Evolutionary conservation across 2,113 vertebrate genomes (phyloP), one percentile per base, ranked within the genome.

Genomic region (Nerophis ophidion): DNA sequence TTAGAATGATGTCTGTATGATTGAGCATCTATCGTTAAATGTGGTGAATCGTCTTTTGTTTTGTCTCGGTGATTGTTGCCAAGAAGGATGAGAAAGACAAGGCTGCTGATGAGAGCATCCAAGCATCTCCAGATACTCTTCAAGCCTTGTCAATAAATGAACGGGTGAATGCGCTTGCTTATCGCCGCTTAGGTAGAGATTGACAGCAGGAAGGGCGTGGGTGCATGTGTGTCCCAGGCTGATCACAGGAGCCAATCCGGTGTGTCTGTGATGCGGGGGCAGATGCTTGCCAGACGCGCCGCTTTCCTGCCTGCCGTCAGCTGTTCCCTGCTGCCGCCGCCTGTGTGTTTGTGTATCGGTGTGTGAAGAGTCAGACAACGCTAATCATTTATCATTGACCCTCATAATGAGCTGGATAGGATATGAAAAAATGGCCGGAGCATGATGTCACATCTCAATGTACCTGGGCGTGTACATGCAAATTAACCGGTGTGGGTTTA

Each of bases 301-400:
- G 38, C 38, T 56, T 47, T 55, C 67, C 61, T 44, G 60, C 67
- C 59, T 48, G 42, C 19, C 13, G 8, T 65, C 68, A 71, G 68
- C 76, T 75, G 60, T 67, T 56, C 49, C 40, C 49, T 46, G 46
- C 48, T 65, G 63, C 6, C 63, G 44, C 46, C 60, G 46, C 45
- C 42, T 70, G 66, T 63, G 56, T 57, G 73, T 26, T 33, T 40
- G 16, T 40, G 35, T 60, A 35, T 40, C 45, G 10, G 12, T 26
- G 10, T 45, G 12, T 48, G 34, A 26, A 26, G 44, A n/a, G 6
- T 53, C 56, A 72, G 67, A 72, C 68, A 74, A 65, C 65, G 16
- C 53, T 61, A 56, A 66, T 76, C 72, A 57, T 78, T 81, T 68
- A 80, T 77, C 72, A 55, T 11, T 77, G 77, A 77, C 73, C 79